Percentiles rank a stretch among this genome's conserved stretches.
Evolutionary conservation across 2,888 invertebrate species (phyloP).

Genomic region (Thera britannica): DNA sequence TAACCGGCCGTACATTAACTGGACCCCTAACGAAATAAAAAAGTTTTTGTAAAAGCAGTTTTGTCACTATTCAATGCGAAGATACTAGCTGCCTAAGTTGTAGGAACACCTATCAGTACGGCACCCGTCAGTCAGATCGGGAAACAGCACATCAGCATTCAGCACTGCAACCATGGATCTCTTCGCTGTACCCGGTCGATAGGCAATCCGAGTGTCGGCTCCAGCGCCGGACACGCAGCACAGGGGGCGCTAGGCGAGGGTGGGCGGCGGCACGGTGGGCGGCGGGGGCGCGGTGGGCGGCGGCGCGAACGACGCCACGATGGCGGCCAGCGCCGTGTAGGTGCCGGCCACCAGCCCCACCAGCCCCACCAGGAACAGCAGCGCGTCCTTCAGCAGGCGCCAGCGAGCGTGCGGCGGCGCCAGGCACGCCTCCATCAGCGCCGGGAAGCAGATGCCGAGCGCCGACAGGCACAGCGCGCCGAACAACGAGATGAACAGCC

Average conservation of each 20-base stretch:
- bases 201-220: no score
- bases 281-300: background rate
- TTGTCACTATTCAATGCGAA: no score
- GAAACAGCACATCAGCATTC: no score
- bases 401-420: slow-evolving; percentile 50
- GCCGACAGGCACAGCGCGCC: slow-evolving; percentile 95
- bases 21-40: no score
- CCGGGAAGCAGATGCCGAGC: slow-evolving; percentile 95
- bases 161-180: no score
- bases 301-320: slow-evolving; percentile 72
- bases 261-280: background rate
- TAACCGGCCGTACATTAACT: no score
- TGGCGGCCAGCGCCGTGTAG: slow-evolving; percentile 86
- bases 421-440: slow-evolving; percentile 82
- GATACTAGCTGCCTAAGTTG: no score
- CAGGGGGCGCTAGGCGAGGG: background rate
- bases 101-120: no score
- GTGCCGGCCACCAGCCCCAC: slow-evolving; percentile 88
- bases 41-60: no score
- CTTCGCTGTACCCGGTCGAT: no score
- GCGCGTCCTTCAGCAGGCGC: slow-evolving; percentile 74
- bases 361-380: slow-evolving; percentile 85
- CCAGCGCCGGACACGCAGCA: no score
- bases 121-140: no score
- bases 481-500: slow-evolving; percentile 91